Conservation (phyloP, 2,888 invertebrate species). For the Lamellibrachia satsuma region DNA sequence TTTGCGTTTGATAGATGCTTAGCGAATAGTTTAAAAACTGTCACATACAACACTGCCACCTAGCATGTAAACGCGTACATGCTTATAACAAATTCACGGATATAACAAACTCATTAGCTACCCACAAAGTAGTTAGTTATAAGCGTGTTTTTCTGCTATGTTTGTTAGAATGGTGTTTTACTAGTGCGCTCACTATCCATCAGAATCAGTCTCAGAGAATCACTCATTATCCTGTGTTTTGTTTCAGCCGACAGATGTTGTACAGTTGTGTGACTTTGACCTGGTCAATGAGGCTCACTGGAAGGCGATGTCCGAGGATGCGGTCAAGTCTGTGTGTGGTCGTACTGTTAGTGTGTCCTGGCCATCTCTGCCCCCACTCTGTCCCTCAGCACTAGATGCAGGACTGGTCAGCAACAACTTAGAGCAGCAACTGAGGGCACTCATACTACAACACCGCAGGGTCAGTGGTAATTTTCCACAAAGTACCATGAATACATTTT, state of each 20-base stretch:
- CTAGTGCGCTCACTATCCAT: background rate
- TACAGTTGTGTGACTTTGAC: constrained; percentile 62
- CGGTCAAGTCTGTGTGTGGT: constrained; percentile 54
- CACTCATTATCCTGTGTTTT: background rate
- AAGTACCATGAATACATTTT: too few species aligned
- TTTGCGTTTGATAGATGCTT: background rate
- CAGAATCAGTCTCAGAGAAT: background rate
- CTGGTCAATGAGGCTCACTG: constrained; percentile 60
- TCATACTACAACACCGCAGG: constrained; percentile 59
- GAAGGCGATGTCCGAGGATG: constrained; percentile 65
- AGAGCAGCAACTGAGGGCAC: constrained; percentile 60
- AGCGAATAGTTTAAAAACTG: too few species aligned
- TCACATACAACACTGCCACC: too few species aligned
- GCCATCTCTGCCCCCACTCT: constrained; percentile 56
- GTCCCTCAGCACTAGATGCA: constrained; percentile 51
- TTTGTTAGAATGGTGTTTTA: background rate
- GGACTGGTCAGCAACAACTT: constrained; percentile 60
- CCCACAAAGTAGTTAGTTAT: too few species aligned
- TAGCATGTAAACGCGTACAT: too few species aligned
- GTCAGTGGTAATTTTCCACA: constrained; percentile 43
- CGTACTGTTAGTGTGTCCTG: constrained; percentile 41
- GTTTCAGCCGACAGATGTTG: constrained; percentile 58
- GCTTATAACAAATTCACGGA: too few species aligned
- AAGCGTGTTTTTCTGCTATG: background rate
- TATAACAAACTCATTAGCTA: too few species aligned